A percentile compares a stretch with the other conserved stretches of the same genome.
phyloP scores from a whole-genome alignment of 2,113 vertebrate genomes.

The Notothenia coriiceps region DNA sequence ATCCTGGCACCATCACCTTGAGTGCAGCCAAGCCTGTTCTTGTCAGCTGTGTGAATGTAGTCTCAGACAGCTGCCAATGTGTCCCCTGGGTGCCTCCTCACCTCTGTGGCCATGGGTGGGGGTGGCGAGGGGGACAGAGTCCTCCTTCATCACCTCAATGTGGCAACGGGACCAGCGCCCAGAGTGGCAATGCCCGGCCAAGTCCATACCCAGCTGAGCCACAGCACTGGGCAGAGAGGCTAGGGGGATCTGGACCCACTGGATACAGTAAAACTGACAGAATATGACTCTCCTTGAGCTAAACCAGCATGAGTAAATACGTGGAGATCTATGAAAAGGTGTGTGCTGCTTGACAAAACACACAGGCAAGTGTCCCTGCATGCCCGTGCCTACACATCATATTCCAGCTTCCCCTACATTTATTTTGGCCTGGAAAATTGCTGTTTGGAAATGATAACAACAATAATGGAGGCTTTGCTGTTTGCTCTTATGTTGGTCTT shows the following conservation, averaged over 20 bases:
- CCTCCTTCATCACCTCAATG: conserved; percentile 76
- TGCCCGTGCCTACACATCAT: conserved; percentile 23
- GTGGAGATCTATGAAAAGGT: conserved; percentile 41
- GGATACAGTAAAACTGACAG: conserved; percentile 37
- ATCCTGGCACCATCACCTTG: conserved; percentile 70
- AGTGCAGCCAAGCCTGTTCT: conserved; percentile 51
- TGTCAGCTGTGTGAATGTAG: conserved; percentile 70
- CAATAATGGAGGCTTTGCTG: conserved; percentile 63
- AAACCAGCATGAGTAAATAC: conserved; percentile 48
- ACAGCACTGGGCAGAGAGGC: conserved; percentile 52
- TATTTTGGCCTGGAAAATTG: conserved; percentile 55
- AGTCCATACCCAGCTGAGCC: conserved; percentile 52
- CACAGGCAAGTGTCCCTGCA: conserved; percentile 16
- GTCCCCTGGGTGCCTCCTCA: conserved; percentile 77
- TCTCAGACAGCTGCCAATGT: conserved; percentile 64
- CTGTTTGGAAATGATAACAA: conserved; percentile 72
- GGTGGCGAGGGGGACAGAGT: conserved; percentile 64
- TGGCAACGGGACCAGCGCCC: conserved; percentile 62
- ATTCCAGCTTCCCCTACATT: conserved; percentile 20
- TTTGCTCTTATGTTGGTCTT: conserved; percentile 68
- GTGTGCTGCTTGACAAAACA: conserved; percentile 14
- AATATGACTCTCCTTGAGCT: conserved; percentile 21
- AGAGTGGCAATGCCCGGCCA: conserved; percentile 52
- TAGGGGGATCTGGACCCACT: conserved; percentile 46
- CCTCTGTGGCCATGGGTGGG: conserved; percentile 61